These are phyloP conservation scores for Cyanoliseus patagonus DNA, from an alignment of 2,113 vertebrate species.

Conservation along the genomic window DNA sequence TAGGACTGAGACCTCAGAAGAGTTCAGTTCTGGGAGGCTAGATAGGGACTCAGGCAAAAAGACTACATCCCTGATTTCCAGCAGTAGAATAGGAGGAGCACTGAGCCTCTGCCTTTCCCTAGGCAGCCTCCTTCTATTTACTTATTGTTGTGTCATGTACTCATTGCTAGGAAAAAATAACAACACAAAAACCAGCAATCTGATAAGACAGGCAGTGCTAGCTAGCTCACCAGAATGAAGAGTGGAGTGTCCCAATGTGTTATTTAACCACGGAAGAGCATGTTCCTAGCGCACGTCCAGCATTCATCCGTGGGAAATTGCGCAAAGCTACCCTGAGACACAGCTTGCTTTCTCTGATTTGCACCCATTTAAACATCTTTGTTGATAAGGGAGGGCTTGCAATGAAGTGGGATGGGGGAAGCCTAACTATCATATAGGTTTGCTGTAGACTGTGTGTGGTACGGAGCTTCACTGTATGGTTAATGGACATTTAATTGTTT, in stretches of 20 bases:
- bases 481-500: constrained; percentile 41
- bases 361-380: background rate
- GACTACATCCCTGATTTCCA: background rate
- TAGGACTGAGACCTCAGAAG: background rate
- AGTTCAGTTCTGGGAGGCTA: background rate
- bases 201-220: background rate
- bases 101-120: background rate
- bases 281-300: background rate
- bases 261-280: background rate
- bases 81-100: background rate
- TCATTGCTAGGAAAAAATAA: background rate
- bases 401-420: background rate
- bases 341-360: background rate
- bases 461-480: background rate
- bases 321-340: background rate
- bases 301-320: background rate
- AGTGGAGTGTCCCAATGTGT: rapidly evolving
- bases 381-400: background rate
- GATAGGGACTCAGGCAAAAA: background rate
- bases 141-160: background rate
- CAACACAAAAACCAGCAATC: background rate
- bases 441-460: background rate
- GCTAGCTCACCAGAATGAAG: background rate
- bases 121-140: background rate
- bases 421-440: background rate